Evolutionary conservation across 2,797 vertebrate genomes (phyloP), one percentile per base, ranked within the genome.

Genomic region (Enteromius mattozi): DNA sequence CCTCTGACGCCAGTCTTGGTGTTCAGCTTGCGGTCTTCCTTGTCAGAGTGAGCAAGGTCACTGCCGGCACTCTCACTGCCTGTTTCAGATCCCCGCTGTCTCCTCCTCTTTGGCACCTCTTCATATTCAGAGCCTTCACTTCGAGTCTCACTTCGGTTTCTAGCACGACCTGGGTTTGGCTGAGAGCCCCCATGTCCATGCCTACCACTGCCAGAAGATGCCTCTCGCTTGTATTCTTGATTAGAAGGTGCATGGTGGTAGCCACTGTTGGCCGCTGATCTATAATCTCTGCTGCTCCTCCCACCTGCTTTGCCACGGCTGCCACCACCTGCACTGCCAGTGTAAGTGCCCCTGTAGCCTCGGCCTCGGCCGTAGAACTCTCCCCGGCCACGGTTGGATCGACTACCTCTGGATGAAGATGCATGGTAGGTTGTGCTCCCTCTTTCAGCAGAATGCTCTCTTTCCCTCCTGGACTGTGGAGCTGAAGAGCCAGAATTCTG

Each of bases 121-220:
- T 98, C 97, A 10, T 98, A 98, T 87, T 98, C 97, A 0, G 97
- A 97, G 35, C 97, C 97, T 91, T 98, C 97, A 1, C 97, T 98
- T 24, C 97, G 94, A 0, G 97, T 98, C 92, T 98, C 97, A 0
- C 97, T 98, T 76, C 96, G 93, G 88, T 97, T 97, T 63, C 97
- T 95, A 24, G 96, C 95, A 40, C 96, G 93, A 33, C 93, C 94
- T 0, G 96, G 95, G 85, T 96, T 96, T 87, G 94, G 92, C 65
- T 95, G 95, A 56, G 92, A 87, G 12, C 93, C 82, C 79, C 93
- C 81, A 59, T 91, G 93, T 59, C 93, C 81, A 49, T 91, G 94
- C 45, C 94, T 88, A 49, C 92, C 92, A 21, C 91, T 88, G 2
- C 61, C 78, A 87, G 80, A 84, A 1, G 40, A 88, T 30, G 56